These are phyloP conservation scores for Malurus alboscapulatus DNA, from an alignment of 2,113 vertebrate genomes.

Conservation along the genomic window DNA sequence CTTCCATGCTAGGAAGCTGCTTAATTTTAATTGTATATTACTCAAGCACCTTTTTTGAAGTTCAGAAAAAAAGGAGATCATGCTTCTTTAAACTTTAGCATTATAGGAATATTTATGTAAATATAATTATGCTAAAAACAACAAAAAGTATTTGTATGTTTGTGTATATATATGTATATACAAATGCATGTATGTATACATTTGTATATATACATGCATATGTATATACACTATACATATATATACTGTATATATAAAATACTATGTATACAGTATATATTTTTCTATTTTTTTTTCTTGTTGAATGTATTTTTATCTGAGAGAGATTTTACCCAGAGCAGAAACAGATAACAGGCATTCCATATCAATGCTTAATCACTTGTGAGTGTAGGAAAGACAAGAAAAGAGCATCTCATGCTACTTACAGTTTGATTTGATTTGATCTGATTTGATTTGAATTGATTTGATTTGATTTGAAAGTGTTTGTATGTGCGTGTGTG, in stretches of 20 bases:
- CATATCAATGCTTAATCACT: constrained; percentile 81
- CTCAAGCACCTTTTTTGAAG: constrained; percentile 91
- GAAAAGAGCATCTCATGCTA: constrained; percentile 81
- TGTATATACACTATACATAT: constrained; percentile 72
- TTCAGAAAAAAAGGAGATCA: constrained; percentile 78
- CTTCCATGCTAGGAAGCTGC: constrained; percentile 80
- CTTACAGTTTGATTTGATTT: constrained; percentile 74
- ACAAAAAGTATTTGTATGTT: constrained; percentile 84
- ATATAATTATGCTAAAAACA: constrained; percentile 86
- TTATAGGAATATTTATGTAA: constrained; percentile 92
- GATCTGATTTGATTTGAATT: constrained; percentile 62
- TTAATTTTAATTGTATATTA: constrained; percentile 87
- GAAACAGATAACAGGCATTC: constrained; percentile 85
- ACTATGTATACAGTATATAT: constrained; percentile 83
- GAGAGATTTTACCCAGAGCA: constrained; percentile 83
- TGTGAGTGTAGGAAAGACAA: constrained; percentile 72
- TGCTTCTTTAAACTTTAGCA: constrained; percentile 86
- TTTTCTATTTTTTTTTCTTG: constrained; percentile 81
- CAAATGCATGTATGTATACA: constrained; percentile 78
- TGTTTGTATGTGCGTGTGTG: constrained; percentile 32
- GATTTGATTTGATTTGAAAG: constrained; percentile 70
- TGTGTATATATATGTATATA: constrained; percentile 81
- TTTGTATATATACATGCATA: constrained; percentile 67
- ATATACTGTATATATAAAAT: constrained; percentile 72
- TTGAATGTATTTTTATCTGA: constrained; percentile 94